Percentiles rank a stretch among this genome's conserved stretches.
These are phyloP conservation scores for Callionymus lyra DNA, from an alignment of 2,113 vertebrate species.

Conservation along the genomic window DNA sequence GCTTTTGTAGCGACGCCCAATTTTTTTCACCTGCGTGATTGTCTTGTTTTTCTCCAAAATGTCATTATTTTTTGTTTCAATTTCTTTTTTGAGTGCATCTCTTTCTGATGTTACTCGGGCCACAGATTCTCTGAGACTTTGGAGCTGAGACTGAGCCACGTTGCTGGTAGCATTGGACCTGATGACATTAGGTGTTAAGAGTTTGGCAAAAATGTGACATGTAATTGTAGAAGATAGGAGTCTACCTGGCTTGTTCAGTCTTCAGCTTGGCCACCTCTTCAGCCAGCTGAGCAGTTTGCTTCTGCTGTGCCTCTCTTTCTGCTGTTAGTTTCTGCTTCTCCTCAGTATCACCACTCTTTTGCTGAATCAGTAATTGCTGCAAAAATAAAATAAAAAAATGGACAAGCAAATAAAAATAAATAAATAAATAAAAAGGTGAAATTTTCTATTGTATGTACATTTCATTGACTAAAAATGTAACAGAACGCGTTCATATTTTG, in stretches of 20 bases:
- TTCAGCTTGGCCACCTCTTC: constrained; percentile 87
- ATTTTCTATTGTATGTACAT: no score
- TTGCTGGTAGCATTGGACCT: constrained; percentile 64
- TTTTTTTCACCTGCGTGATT: constrained; percentile 97
- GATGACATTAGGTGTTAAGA: background rate
- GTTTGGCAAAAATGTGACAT: background rate
- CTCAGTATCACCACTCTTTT: constrained; percentile 86
- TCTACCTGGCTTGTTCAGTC: constrained; percentile 83
- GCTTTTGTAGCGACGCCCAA: constrained; percentile 91
- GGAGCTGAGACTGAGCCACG: constrained; percentile 79
- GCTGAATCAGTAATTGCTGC: constrained; percentile 85
- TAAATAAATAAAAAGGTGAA: no score
- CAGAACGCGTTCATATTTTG: no score
- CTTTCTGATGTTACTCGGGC: constrained; percentile 74
- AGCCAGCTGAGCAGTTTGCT: constrained; percentile 80
- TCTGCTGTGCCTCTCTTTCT: constrained; percentile 82
- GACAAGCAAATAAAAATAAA: no score
- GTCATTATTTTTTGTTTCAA: constrained; percentile 75
- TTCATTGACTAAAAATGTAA: no score
- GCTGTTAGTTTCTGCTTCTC: constrained; percentile 81
- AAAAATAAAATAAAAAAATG: constrained; percentile 7
- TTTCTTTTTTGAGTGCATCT: constrained; percentile 77
- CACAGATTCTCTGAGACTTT: constrained; percentile 76
- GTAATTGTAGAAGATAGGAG: background rate
- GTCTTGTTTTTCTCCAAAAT: constrained; percentile 90